A percentile compares a stretch with the other conserved stretches of the same genome.
Evolutionary conservation across 2,113 vertebrate genomes (phyloP).

Genomic region (Acrocephalus kingi): DNA sequence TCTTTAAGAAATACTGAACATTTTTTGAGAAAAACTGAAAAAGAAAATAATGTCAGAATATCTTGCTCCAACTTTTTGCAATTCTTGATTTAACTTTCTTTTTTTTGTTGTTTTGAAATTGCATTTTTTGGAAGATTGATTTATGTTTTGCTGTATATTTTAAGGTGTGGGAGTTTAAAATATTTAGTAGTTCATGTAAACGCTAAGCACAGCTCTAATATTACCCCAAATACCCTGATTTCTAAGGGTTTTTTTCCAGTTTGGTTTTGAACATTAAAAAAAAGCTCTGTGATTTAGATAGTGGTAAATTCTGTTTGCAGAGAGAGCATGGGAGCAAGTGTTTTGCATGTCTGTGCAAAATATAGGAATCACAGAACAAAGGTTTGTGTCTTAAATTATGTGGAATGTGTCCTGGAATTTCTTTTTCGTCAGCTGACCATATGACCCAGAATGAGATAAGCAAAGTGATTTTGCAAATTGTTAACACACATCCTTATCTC

Average conservation of each 20-base stretch:
- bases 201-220: neutral
- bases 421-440: neutral
- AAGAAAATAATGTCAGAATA: neutral
- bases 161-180: accelerated
- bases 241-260: neutral
- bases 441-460: neutral
- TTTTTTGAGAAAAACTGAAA: neutral
- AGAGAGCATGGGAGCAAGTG: neutral
- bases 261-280: neutral
- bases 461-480: neutral
- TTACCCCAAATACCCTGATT: neutral
- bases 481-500: accelerated
- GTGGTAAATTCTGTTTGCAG: neutral
- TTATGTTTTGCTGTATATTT: neutral
- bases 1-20: neutral
- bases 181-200: neutral
- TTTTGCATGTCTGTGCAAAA: neutral
- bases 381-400: neutral
- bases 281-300: neutral
- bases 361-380: neutral
- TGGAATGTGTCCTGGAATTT: neutral
- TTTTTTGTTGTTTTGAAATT: neutral
- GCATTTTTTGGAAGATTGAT: neutral
- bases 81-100: neutral
- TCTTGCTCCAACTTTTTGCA: neutral